These are phyloP conservation scores for Augiades crinisus DNA, from an alignment of 2,888 invertebrate genomes.

Conservation along the genomic window DNA sequence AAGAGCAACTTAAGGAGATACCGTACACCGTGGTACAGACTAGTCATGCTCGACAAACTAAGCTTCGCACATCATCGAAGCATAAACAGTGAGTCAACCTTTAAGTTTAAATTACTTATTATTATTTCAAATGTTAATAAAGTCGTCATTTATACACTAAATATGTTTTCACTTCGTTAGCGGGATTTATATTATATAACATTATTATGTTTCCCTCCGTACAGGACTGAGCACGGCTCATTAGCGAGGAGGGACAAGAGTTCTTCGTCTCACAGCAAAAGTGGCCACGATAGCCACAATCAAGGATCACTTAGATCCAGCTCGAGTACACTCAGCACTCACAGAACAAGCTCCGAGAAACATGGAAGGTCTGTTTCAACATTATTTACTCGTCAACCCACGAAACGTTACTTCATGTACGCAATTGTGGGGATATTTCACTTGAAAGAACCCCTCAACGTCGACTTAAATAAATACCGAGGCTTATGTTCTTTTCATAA, in stretches of 20 bases:
- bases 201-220: conserved; percentile 24
- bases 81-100: conserved; percentile 63
- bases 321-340: conserved; percentile 81
- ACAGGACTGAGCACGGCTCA: conserved; percentile 67
- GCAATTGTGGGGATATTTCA: conserved; percentile 18
- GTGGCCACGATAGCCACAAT: conserved; percentile 56
- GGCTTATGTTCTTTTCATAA: conserved; percentile 28
- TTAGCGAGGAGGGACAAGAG: conserved; percentile 68
- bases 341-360: conserved; percentile 76
- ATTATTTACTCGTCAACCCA: conserved; percentile 4
- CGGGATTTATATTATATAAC: background rate
- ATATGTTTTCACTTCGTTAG: too few species aligned
- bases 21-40: conserved; percentile 94
- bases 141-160: too few species aligned
- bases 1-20: conserved; percentile 92
- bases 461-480: conserved; percentile 26
- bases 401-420: conserved; percentile 19
- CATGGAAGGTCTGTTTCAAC: conserved; percentile 55
- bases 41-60: conserved; percentile 82
- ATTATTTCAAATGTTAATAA: too few species aligned
- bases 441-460: conserved; percentile 24
- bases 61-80: conserved; percentile 72
- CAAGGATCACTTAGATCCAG: conserved; percentile 82
- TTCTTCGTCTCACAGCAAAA: conserved; percentile 59
- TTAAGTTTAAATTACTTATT: conserved; percentile 5